Evolutionary conservation across 2,113 vertebrate genomes (phyloP), one percentile per base, ranked within the genome.

Genomic region (Vidua macroura): DNA sequence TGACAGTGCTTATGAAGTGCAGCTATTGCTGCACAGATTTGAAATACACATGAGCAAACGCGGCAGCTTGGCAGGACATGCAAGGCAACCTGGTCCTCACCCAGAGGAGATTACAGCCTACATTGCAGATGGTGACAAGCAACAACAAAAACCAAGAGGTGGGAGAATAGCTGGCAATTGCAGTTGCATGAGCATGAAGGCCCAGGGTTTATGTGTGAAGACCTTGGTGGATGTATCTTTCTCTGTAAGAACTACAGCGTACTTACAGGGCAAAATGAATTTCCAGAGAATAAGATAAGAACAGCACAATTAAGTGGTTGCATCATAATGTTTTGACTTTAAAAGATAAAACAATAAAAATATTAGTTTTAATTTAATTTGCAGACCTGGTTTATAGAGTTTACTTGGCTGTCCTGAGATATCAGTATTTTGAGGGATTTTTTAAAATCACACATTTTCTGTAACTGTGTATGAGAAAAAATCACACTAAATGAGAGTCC

Each of bases 271-370:
- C 21, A 83, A 93, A 92, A 77, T 31, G 18, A 23, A 83, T 59
- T 86, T 67, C 56, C 76, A 90, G 49, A 74, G 41, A 90, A 63
- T 60, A 67, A 80, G 68, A 74, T 41, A 76, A 55, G 44, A 79
- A 80, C 66, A 90, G 52, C n/a, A 83, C 10, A 62, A 60, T 72
- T 70, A 93, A 46, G 15, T 51, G 13, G 18, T 27, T 85, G 70
- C 23, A 46, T 73, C 55, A 41, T 20, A 86, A 72, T 37, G 43
- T 80, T 43, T 33, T 5, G 11, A 67, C 53, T 91, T 92, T 9
- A 80, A 92, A 94, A 92, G 27, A 55, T 13, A 88, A 91, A 93
- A 9, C 13, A 60, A 39, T 39, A 46, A 49, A 75, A 90, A 44
- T 13, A 70, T 6, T 67, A 27, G 15, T 46, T 95, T 77, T 37